Evolutionary conservation across 2,888 invertebrate genomes (phyloP), one percentile per base, ranked within the genome.

Genomic region (Gasteruption jaculator): DNA sequence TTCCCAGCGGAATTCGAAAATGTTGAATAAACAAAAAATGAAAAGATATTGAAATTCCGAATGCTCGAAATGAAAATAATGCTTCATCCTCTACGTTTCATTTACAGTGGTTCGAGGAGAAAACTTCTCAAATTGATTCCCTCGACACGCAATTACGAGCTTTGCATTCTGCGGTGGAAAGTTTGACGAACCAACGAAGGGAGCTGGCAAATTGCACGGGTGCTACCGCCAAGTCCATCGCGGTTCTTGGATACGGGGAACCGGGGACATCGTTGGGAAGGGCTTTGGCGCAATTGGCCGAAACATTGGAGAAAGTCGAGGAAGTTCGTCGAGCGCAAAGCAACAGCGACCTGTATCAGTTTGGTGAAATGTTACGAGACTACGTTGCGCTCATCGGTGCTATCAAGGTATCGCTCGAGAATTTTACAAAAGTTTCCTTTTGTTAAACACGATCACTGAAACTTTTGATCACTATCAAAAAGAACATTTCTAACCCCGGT

Each of bases 101-200:
- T 49, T 73, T 74, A 15, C 60, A 95, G 91, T 99, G 99, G 99
- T 99, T 99, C 74, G 96, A 97, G 70, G 96, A 99, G 70, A 93
- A 93, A 62, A 83, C 88, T 18, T 79, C 83, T 5, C 92, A 94
- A 70, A 82, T 97, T 27, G 96, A 97, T 63, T 86, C 85, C 24
- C 75, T 97, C 16, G 96, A 99, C 68, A 77, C 80, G 12, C 91
- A 94, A 63, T 76, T 97, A 41, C 81, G 91, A 30, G 90, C 92
- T 54, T 74, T 96, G 36, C 89, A 89, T 69, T 76, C 82, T 20
- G 90, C 91, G 53, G 83, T 95, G 45, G 96, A 95, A 70, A 79
- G 86, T 2, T 78, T 97, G 53, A 92, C 92, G 10, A 76, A 80
- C 29, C 88, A 93, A 65, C 79, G 97, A 39, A 85, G 86, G 55